Evolutionary conservation across 2,797 vertebrate species (phyloP), one percentile per base, ranked within the genome.

Genomic region (Rhinella marina): DNA sequence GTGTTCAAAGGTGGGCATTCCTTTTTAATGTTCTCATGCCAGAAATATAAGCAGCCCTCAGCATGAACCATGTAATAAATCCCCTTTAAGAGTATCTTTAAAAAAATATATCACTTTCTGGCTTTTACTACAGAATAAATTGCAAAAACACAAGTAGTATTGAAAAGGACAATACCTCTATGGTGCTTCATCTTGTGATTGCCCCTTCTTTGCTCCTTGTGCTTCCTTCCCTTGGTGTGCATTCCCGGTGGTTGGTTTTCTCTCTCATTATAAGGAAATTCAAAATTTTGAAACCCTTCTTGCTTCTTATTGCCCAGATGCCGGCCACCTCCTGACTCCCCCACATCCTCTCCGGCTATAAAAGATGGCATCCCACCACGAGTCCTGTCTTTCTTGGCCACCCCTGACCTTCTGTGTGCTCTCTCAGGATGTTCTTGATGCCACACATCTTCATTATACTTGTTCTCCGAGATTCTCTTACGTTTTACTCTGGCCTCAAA

Each of bases 161-260:
- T 56, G 25, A 27, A 29, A 17, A 27, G 48, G 7, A 32, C 27
- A 17, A 70, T 94, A 99, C 98, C 97, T 97, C 95, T 94, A 82
- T 94, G 95, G 9, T 94, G 95, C 14, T 95, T 95, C 41, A 92
- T 91, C 88, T 96, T 96, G 72, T 96, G 95, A 84, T 93, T 95
- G 16, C 95, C 95, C 8, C 95, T 96, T 91, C 94, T 96, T 75
- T 95, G 95, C 21, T 96, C 95, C 66, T 94, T 92, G 0, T 94
- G 95, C 11, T 95, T 97, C 92, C 93, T 95, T 7, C 93, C 94
- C 87, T 96, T 97, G 59, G 84, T 12, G 87, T 95, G 94, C 16
- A 93, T 90, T n/a, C 95, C 96, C 0, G 93, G 92, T 0, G 96
- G 93, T 68, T 94, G 94, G 89, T 96, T 96, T 54, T 96, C 95